phyloP scores from a whole-genome alignment of 23 tunicate genomes.

The Clavelina lepadiformis region DNA sequence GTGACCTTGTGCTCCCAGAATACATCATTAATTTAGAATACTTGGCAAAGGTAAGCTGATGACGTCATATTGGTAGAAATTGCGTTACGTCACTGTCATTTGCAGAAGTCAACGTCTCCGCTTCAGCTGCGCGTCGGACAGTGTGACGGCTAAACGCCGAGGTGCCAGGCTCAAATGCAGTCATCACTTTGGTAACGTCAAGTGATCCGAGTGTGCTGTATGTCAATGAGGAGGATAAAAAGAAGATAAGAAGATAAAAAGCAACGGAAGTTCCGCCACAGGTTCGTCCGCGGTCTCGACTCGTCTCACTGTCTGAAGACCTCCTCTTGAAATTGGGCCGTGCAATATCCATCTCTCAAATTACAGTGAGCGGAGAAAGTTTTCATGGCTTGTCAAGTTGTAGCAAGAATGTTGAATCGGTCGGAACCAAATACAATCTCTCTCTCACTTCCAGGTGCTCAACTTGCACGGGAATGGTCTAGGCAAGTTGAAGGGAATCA shows the following conservation, averaged over 20 bases:
- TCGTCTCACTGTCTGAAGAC: slow-evolving; percentile 64
- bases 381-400: too few relatives aligned
- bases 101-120: slow-evolving; percentile 78
- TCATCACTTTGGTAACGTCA: slow-evolving; percentile 24
- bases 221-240: slow-evolving; percentile 35
- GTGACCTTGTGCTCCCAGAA: slow-evolving; percentile 71
- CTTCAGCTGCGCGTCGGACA: slow-evolving; percentile 58
- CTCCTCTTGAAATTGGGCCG: slow-evolving; percentile 77
- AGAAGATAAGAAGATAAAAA: too few relatives aligned
- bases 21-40: slow-evolving; percentile 91
- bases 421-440: too few relatives aligned
- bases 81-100: too few relatives aligned
- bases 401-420: too few relatives aligned
- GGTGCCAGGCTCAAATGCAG: slow-evolving; percentile 22
- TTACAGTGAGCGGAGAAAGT: slow-evolving; percentile 70
- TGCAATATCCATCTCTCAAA: slow-evolving; percentile 53
- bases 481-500: too few relatives aligned
- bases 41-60: slow-evolving; percentile 56
- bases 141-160: slow-evolving; percentile 54
- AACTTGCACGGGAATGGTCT: too few relatives aligned
- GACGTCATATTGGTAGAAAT: too few relatives aligned
- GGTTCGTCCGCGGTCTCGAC: slow-evolving; percentile 63
- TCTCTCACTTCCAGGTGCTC: too few relatives aligned
- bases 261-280: slow-evolving; percentile 45
- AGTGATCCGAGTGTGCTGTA: slow-evolving; percentile 24